These are phyloP conservation scores for Cryptocephalus primarius DNA, from an alignment of 2,888 invertebrate species.

Conservation along the genomic window DNA sequence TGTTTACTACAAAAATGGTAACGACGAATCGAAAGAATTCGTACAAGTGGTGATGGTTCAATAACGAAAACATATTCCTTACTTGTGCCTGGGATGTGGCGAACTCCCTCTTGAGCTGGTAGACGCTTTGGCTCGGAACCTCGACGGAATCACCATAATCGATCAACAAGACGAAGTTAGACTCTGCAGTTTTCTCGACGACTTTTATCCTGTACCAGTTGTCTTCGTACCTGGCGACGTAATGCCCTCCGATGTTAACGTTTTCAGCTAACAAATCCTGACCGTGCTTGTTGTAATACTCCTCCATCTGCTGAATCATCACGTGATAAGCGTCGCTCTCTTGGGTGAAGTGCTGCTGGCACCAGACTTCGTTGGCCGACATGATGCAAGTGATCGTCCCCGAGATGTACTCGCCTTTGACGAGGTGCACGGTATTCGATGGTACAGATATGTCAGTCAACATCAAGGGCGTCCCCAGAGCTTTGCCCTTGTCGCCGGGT, in stretches of 20 bases:
- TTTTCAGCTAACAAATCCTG: slow-evolving; percentile 10
- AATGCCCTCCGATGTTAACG: slow-evolving; percentile 34
- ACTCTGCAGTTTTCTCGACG: slow-evolving; percentile 22
- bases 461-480: slow-evolving; percentile 9
- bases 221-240: slow-evolving; percentile 35
- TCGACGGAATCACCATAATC: slow-evolving; percentile 63
- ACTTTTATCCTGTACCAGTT: slow-evolving; percentile 40
- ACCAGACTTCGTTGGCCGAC: slow-evolving; percentile 42
- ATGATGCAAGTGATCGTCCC: slow-evolving; percentile 36
- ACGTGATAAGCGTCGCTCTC: slow-evolving; percentile 35
- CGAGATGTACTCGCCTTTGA: slow-evolving; percentile 34
- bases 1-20: too few species aligned
- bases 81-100: slow-evolving; percentile 59
- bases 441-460: slow-evolving; percentile 29
- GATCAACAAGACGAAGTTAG: slow-evolving; percentile 51
- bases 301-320: slow-evolving; percentile 34
- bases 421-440: slow-evolving; percentile 29
- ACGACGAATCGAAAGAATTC: too few species aligned
- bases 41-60: too few species aligned
- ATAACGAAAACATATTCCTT: slow-evolving; percentile 5
- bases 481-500: slow-evolving; percentile 29
- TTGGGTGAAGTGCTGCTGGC: slow-evolving; percentile 38
- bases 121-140: slow-evolving; percentile 44
- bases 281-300: slow-evolving; percentile 27
- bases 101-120: slow-evolving; percentile 52